Evolutionary conservation across 2,888 invertebrate genomes (phyloP), one percentile per base, ranked within the genome.

Genomic region (Cheilosia urbana): DNA sequence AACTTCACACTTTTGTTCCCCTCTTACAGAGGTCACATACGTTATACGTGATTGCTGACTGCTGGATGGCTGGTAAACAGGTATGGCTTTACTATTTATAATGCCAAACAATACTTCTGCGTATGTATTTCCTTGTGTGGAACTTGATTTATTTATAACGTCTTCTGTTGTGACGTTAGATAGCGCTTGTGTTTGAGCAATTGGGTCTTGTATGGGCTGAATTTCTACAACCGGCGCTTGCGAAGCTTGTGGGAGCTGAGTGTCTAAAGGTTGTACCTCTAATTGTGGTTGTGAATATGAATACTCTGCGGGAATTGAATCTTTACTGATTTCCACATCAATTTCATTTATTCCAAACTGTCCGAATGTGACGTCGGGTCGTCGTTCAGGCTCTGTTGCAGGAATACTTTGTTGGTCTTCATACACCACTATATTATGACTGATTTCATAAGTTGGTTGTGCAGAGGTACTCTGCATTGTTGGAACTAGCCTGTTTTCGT

Each of bases 61-160:
- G 92, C 93, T 93, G 94, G 94, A 94, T 94, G 94, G 93, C 94
- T 94, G 94, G 91, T 93, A 92, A 91, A 88, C 87, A 89, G 89
- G 87, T 88, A 89, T 87, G 89, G 87, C 73, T 19, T 68, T 72
- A 21, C 49, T 66, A 51, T 51, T 80, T 51, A 55, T 37, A 69
- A 51, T 60, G 49, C 91, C 91, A 88, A 91, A 92, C 47, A 91
- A 89, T 79, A 91, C 91, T 88, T 91, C 91, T 87, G 91, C 91
- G 85, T 91, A 91, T 55, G 92, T 91, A 75, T 85, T 72, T 71
- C 65, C 75, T 7, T 73, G 60, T 71, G 34, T 66, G 30, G 66
- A 55, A 60, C 19, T 63, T 72, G 53, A 24, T 37, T 66, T 57
- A 13, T 30, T 55, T 37, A 9, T 60, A 27, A n/a, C 15, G 13